phyloP scores from a whole-genome alignment of 1,140 invertebrate genomes.

The Drosophila arizonae region DNA sequence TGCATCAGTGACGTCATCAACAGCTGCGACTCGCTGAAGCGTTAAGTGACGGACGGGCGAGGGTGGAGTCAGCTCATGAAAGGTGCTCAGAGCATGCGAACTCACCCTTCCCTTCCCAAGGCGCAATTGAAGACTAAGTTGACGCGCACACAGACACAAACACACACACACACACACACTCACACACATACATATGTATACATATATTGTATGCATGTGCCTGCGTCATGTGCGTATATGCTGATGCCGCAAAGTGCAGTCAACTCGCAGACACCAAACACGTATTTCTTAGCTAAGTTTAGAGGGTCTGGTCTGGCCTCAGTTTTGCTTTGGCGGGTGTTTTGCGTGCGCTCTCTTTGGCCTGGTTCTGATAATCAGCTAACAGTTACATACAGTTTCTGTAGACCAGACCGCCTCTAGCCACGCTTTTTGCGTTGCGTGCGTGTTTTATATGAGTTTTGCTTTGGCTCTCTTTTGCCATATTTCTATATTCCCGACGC shows the following conservation, averaged over 20 bases:
- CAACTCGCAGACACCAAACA: slow-evolving; percentile 25
- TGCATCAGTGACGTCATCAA: slow-evolving; percentile 38
- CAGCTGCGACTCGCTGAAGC: slow-evolving; percentile 9
- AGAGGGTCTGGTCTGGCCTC: neutral
- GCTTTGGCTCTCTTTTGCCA: neutral
- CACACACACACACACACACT: too few relatives aligned
- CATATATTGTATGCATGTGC: neutral
- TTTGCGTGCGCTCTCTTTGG: slow-evolving; percentile 16
- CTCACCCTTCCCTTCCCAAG: slow-evolving; percentile 5
- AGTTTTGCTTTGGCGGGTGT: neutral
- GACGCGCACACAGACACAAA: neutral
- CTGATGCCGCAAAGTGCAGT: slow-evolving; percentile 38
- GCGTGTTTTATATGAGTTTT: slow-evolving; percentile 11
- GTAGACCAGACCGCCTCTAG: neutral
- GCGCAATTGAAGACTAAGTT: slow-evolving; percentile 14
- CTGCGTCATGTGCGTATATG: neutral
- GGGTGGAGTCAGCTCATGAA: neutral
- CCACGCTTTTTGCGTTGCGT: slow-evolving; percentile 41
- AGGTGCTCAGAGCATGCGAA: slow-evolving; percentile 34
- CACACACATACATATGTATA: neutral
- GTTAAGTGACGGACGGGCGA: slow-evolving; percentile 1
- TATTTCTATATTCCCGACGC: slow-evolving; percentile 41
- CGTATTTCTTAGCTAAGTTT: slow-evolving; percentile 4
- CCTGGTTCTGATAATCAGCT: slow-evolving; percentile 8
- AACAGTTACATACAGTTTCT: slow-evolving; percentile 13